These are phyloP conservation scores for Campoletis sonorensis DNA, from an alignment of 1,140 invertebrate species.

Conservation along the genomic window DNA sequence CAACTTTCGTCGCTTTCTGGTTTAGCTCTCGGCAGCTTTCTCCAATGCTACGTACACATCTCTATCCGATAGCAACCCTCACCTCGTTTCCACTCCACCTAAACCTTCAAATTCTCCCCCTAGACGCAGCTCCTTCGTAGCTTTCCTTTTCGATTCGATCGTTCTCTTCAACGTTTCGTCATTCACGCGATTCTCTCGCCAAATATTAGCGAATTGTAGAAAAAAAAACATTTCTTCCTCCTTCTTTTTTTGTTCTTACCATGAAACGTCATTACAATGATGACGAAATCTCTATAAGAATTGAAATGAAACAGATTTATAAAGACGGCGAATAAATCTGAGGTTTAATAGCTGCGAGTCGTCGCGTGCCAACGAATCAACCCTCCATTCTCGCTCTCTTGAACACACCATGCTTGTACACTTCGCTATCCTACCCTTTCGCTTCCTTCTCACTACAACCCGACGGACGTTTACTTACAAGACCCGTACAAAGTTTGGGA, in stretches of 20 bases:
- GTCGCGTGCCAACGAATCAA: conserved; percentile 2
- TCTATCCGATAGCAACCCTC: background rate
- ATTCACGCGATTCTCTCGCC: no score
- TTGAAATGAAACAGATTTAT: conserved; percentile 23
- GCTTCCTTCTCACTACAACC: conserved; percentile 43
- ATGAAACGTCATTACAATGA: no score
- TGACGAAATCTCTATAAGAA: background rate
- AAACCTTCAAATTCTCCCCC: no score
- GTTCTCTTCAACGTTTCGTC: no score
- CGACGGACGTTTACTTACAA: conserved; percentile 56
- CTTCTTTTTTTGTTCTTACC: background rate
- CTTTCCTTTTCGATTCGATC: no score
- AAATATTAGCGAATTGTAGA: no score
- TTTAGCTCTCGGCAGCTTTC: conserved; percentile 21
- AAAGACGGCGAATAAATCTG: background rate
- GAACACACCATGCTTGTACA: conserved; percentile 11
- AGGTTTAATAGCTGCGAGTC: conserved; percentile 20
- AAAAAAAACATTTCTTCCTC: no score
- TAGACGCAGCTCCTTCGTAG: no score
- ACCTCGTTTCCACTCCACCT: no score
- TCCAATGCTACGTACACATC: conserved; percentile 10
- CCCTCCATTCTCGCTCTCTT: background rate
- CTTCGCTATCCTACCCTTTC: conserved; percentile 9
- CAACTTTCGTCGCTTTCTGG: conserved; percentile 69
- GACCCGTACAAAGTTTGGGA: conserved; percentile 58